phyloP scores from a whole-genome alignment of 1,140 invertebrate genomes.

The Bombus pyrosoma region DNA sequence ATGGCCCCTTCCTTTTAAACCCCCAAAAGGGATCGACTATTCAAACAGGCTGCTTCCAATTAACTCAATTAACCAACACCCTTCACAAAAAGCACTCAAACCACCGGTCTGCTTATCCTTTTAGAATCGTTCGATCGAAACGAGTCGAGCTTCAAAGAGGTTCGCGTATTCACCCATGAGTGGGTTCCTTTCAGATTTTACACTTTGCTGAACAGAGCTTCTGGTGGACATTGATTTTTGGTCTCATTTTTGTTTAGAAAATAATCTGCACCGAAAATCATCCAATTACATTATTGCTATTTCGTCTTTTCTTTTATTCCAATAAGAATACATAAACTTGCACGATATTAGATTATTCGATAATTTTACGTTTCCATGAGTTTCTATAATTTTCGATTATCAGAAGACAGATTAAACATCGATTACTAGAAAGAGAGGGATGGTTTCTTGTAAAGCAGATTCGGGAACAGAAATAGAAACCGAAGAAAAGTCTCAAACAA shows the following conservation, averaged over 20 bases:
- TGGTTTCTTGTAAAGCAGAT: neutral
- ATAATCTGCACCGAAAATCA: neutral
- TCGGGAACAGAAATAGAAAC: neutral
- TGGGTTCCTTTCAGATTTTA: neutral
- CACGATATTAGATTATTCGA: neutral
- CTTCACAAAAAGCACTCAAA: slow-evolving; percentile 29
- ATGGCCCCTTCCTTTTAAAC: neutral
- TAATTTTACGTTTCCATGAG: no score
- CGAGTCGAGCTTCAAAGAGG: slow-evolving; percentile 1
- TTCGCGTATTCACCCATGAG: neutral
- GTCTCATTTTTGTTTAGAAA: neutral
- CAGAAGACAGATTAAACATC: neutral
- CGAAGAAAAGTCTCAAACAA: no score
- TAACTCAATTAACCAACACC: slow-evolving; percentile 52
- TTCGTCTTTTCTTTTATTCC: neutral
- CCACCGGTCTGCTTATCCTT: slow-evolving; percentile 23
- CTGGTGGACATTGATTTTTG: neutral
- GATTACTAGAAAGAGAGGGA: neutral
- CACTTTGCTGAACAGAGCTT: neutral
- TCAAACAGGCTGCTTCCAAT: slow-evolving; percentile 40
- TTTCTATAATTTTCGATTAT: neutral
- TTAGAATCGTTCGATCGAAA: slow-evolving; percentile 17
- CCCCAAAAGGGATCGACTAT: slow-evolving; percentile 18
- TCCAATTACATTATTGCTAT: neutral
- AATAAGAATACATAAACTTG: neutral